These are phyloP conservation scores for Pentalonia nigronervosa DNA, from an alignment of 1,140 invertebrate species.

Conservation along the genomic window DNA sequence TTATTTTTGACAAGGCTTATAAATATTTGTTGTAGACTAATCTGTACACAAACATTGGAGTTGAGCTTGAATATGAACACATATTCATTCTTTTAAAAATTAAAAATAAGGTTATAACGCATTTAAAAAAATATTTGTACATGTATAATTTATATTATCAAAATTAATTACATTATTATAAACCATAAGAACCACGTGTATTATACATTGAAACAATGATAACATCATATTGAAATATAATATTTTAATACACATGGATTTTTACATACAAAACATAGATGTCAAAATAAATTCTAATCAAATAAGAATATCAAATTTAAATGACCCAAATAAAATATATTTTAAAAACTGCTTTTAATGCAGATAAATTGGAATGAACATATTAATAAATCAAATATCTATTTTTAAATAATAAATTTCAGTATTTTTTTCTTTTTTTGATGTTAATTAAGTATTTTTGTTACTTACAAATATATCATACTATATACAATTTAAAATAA, in stretches of 20 bases:
- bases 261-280: conserved; percentile 1
- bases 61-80: not conserved
- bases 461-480: not conserved
- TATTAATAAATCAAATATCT: conserved; percentile 16
- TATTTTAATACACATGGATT: conserved; percentile 10
- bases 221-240: conserved; percentile 29
- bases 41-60: not conserved
- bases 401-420: conserved; percentile 11
- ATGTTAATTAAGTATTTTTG: not conserved
- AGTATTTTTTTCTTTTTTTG: not conserved
- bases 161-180: conserved; percentile 3
- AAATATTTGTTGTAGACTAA: not conserved
- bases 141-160: not conserved
- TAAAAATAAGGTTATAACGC: not conserved
- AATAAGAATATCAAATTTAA: not conserved
- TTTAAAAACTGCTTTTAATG: not conserved
- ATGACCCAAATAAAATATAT: conserved; percentile 25
- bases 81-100: not conserved
- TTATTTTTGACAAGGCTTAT: not conserved
- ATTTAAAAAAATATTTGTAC: conserved; percentile 5
- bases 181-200: not conserved
- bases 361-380: not conserved
- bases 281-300: not conserved
- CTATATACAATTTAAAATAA: conserved; percentile 16
- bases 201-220: not conserved